phyloP scores from a whole-genome alignment of 1,140 invertebrate species.

The Xylocopa sonorina region DNA sequence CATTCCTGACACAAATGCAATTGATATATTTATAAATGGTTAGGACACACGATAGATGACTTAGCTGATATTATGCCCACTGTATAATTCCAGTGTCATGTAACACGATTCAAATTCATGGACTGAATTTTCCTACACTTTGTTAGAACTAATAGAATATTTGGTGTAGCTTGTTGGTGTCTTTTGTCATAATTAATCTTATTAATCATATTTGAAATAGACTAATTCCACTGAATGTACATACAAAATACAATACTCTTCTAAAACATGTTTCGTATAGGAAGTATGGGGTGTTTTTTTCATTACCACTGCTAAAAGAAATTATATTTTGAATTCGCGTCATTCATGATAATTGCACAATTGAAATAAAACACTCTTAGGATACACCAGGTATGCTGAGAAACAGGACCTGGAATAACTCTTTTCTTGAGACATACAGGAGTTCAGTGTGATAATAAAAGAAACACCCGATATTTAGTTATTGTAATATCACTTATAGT shows the following conservation, averaged over 20 bases:
- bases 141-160: slow-evolving; percentile 70
- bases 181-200: slow-evolving; percentile 69
- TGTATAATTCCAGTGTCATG: slow-evolving; percentile 46
- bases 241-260: slow-evolving; percentile 64
- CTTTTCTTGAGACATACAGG: slow-evolving; percentile 21
- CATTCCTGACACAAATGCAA: slow-evolving; percentile 41
- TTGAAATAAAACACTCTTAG: slow-evolving; percentile 31
- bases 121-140: slow-evolving; percentile 52
- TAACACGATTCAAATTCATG: slow-evolving; percentile 55
- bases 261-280: slow-evolving; percentile 45
- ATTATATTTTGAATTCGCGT: slow-evolving; percentile 45
- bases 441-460: slow-evolving; percentile 60
- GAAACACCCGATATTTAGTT: slow-evolving; percentile 56
- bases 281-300: slow-evolving; percentile 65
- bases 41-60: slow-evolving; percentile 49
- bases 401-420: slow-evolving; percentile 32
- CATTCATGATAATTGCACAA: slow-evolving; percentile 35
- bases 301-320: slow-evolving; percentile 57
- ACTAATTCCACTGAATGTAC: slow-evolving; percentile 67
- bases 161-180: slow-evolving; percentile 74
- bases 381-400: slow-evolving; percentile 26
- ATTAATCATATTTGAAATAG: slow-evolving; percentile 68
- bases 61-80: slow-evolving; percentile 42
- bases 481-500: slow-evolving; percentile 41
- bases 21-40: slow-evolving; percentile 32